Base-by-base conservation (phyloP, 2,113 vertebrate genomes). In the Saccopteryx bilineata region DNA sequence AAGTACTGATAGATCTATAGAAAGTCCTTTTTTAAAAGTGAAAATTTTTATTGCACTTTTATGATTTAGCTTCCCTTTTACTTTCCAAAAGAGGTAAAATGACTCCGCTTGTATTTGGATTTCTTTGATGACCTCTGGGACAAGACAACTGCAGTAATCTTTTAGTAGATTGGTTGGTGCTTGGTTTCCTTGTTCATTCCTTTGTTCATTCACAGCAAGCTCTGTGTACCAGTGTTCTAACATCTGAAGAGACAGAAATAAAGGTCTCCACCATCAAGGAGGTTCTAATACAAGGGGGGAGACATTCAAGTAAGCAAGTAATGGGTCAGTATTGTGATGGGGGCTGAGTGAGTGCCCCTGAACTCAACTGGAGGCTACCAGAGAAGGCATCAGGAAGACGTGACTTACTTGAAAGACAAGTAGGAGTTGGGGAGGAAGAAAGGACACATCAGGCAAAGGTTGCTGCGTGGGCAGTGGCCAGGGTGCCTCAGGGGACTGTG, bases 31-130 rank as follows among this genome's bases (percentile, higher is more conserved):
- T 93, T 96, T 88, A 68, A 95, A 95, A 82, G 69, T 86, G 91
- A 94, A 96, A 13, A 69, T 17, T 87, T 96, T 94, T 60, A 96
- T 89, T 92, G 87, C 68, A 72, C n/a, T 79, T 95, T 96, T 91
- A 78, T 93, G 74, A 91, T 72, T 83, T 60, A 65, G 48, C 80
- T 94, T 74, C 60, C 69, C 74, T 83, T 85, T 91, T 79, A 48
- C 63, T 91, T 76, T 74, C 82, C 71, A 72, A 91, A 87, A 60
- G 60, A 93, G 83, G 79, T 69, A 66, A 93, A 96, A 83, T 83
- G 83, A 89, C 46, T 92, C 66, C 17, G 26, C 63, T 89, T 56
- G n/a, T 65, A 19, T 46, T 95, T 94, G 61, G 65, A 56, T 58
- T 80, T 76, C 83, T 61, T 68, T 31, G 28, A 9, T 56, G 72